Percentiles rank a stretch among this genome's conserved stretches.
phyloP scores from a whole-genome alignment of 2,113 vertebrate genomes.

The Mionectes macconnelli region DNA sequence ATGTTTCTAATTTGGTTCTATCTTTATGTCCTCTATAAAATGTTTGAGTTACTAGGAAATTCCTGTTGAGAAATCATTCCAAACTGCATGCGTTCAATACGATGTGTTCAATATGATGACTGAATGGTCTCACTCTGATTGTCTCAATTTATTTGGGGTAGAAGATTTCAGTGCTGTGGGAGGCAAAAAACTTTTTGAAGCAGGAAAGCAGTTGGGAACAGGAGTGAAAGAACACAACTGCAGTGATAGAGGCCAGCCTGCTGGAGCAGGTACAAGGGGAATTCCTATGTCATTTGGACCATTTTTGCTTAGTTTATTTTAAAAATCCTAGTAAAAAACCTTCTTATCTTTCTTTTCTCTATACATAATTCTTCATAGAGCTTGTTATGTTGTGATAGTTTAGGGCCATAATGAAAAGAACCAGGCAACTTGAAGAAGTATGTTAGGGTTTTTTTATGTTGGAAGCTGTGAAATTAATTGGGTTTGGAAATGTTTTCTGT shows the following conservation, averaged over 20 bases:
- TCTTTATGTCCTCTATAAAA: background rate
- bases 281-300: background rate
- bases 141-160: background rate
- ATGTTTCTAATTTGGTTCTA: background rate
- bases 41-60: background rate
- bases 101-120: accelerated
- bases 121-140: background rate
- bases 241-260: background rate
- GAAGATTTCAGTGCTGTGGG: background rate
- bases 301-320: background rate
- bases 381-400: background rate
- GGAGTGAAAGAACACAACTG: background rate
- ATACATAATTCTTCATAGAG: background rate
- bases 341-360: background rate
- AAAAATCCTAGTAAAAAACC: background rate
- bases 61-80: background rate
- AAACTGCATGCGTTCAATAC: background rate
- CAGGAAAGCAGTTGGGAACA: accelerated
- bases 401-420: background rate
- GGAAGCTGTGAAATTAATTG: constrained; percentile 7
- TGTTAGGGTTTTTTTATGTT: background rate
- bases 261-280: background rate
- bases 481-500: background rate
- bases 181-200: background rate
- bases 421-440: background rate